Conservation (phyloP, 2,797 vertebrate species). For the Sus cebifrons region DNA sequence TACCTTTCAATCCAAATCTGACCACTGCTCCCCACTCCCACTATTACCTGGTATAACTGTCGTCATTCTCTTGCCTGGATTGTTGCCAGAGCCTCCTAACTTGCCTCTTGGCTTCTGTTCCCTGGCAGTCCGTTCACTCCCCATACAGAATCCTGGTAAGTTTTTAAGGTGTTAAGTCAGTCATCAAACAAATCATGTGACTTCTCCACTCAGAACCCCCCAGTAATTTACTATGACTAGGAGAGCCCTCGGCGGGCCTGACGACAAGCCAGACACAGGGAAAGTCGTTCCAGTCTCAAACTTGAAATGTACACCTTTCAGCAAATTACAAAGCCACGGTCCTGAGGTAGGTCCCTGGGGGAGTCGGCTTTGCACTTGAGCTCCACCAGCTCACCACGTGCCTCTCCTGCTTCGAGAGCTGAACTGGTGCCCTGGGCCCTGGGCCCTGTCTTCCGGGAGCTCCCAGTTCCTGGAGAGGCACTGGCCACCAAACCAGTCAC, state of each 20-base stretch:
- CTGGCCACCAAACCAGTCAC: neutral
- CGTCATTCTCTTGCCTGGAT: constrained; percentile 9
- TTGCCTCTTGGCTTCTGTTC: neutral
- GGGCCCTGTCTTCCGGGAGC: neutral
- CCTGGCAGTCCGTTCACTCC: neutral
- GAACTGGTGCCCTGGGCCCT: neutral
- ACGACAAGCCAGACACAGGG: neutral
- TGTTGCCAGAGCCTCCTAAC: neutral
- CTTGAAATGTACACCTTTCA: neutral
- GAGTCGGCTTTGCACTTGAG: neutral
- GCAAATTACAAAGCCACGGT: constrained; percentile 9
- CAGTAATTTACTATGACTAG: constrained; percentile 13
- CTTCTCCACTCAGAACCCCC: neutral
- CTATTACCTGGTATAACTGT: neutral
- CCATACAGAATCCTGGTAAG: neutral
- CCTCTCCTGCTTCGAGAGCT: neutral
- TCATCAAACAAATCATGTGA: neutral
- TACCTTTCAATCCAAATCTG: constrained; percentile 22
- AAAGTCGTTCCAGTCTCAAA: constrained; percentile 5
- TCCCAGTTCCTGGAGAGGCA: neutral
- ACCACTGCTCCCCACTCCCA: neutral
- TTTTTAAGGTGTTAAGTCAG: constrained; percentile 22
- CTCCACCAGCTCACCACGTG: neutral
- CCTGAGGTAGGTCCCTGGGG: neutral
- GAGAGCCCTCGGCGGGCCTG: neutral